Evolutionary conservation across 2,797 vertebrate genomes (phyloP).

Genomic region (Pelodytes ibericus): DNA sequence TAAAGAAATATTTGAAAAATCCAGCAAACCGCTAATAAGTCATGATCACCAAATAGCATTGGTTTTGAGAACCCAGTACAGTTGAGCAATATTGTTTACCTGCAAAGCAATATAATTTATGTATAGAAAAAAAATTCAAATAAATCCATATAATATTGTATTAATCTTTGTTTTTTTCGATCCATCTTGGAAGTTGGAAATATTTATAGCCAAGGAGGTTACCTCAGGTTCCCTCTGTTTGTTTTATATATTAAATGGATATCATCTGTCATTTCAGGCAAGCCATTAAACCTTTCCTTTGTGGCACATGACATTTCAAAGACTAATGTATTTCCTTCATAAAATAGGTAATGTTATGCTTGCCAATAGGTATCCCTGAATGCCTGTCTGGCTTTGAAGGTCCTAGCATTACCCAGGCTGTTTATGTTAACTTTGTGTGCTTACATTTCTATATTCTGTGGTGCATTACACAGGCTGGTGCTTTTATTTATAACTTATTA

Average conservation of each 20-base stretch:
- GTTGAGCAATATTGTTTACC: constrained; percentile 6
- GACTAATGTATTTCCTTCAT: constrained; percentile 40
- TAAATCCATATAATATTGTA: constrained; percentile 32
- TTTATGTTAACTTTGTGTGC: neutral
- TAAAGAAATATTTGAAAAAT: no score
- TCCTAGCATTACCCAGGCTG: constrained; percentile 10
- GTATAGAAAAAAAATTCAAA: neutral
- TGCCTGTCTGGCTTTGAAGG: constrained; percentile 7
- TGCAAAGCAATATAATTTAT: constrained; percentile 3
- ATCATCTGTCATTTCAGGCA: constrained; percentile 35
- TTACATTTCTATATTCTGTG: neutral
- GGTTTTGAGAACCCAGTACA: constrained; percentile 2
- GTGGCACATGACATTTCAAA: constrained; percentile 48
- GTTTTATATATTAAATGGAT: constrained; percentile 42
- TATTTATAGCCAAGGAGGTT: constrained; percentile 36
- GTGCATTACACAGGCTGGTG: no score
- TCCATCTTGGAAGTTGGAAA: constrained; percentile 20
- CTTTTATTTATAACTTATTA: no score
- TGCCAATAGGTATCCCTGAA: constrained; percentile 10
- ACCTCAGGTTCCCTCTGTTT: constrained; percentile 20
- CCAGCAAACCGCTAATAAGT: no score
- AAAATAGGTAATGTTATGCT: constrained; percentile 24
- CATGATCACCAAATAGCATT: no score
- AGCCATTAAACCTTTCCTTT: constrained; percentile 41
- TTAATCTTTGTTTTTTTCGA: constrained; percentile 28